Evolutionary conservation across 2,888 invertebrate species (phyloP).

Genomic region (Tridacna gigas): DNA sequence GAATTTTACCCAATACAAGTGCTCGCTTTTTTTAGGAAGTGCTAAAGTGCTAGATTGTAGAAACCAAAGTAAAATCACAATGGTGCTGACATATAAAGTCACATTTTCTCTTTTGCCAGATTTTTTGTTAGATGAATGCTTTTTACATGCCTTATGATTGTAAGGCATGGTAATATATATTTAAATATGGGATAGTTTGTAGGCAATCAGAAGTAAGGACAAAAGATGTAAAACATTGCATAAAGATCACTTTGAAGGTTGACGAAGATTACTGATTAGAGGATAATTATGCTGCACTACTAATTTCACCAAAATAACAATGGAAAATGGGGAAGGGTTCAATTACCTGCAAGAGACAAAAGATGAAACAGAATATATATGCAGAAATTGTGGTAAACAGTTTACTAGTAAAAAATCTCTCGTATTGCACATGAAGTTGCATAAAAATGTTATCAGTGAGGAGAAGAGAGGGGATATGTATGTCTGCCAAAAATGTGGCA

Average conservation of each 20-base stretch:
- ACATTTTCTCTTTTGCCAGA: no score
- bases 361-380: background rate
- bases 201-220: background rate
- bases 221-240: background rate
- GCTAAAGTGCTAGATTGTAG: no score
- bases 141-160: background rate
- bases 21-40: no score
- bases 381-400: background rate
- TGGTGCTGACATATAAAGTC: no score
- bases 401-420: background rate
- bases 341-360: background rate
- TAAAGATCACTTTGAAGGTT: background rate
- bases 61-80: no score
- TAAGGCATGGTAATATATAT: background rate
- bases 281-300: no score
- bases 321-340: background rate
- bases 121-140: background rate
- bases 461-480: constrained; percentile 12
- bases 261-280: background rate
- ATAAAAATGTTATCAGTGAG: background rate
- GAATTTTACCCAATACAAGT: no score
- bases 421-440: background rate
- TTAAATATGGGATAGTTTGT: background rate
- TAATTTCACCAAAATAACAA: background rate
- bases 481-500: constrained; percentile 50